These are phyloP conservation scores for Strix occidentalis DNA, from an alignment of 2,797 vertebrate genomes.

Conservation along the genomic window DNA sequence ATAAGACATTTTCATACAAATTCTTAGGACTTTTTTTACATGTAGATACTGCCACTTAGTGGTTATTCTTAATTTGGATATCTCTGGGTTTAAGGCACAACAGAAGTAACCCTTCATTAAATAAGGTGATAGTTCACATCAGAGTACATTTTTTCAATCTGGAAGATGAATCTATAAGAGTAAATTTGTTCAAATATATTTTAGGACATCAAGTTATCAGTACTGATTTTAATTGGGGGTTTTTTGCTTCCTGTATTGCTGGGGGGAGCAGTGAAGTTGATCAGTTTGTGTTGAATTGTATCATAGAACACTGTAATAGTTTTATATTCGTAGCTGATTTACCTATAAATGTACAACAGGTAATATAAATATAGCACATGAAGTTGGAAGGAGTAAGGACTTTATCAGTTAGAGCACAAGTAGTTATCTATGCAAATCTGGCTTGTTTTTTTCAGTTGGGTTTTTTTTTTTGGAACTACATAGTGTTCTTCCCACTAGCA, in stretches of 20 bases:
- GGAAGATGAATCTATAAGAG: neutral
- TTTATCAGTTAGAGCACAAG: neutral
- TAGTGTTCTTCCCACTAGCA: neutral
- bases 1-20: neutral
- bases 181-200: neutral
- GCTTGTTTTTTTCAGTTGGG: neutral
- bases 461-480: neutral
- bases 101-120: neutral
- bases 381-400: neutral
- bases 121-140: neutral
- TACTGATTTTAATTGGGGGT: neutral
- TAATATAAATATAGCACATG: neutral
- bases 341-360: neutral
- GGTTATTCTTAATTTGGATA: neutral
- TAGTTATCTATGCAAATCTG: neutral
- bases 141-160: neutral
- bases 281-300: neutral
- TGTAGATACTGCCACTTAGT: constrained; percentile 55
- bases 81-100: neutral
- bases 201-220: neutral
- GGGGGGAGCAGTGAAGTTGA: neutral
- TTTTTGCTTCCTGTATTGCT: neutral
- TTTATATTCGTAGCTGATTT: neutral
- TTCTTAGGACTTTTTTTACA: neutral
- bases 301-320: neutral